Evolutionary conservation across 2,888 invertebrate genomes (phyloP).

Genomic region (Campopleginae sp.): DNA sequence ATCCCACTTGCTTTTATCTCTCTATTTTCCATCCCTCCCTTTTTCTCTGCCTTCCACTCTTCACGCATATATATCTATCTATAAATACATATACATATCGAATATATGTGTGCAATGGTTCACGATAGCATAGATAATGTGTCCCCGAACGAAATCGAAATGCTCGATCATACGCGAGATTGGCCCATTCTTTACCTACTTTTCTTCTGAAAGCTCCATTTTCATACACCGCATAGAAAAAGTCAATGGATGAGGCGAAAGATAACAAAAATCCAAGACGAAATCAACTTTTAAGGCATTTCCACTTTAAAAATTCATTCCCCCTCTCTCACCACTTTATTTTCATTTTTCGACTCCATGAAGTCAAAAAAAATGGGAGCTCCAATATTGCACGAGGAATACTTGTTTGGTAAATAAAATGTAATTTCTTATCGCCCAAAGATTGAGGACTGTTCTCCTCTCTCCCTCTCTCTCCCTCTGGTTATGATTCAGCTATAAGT

Average conservation of each 20-base stretch:
- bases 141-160: slow-evolving; percentile 75
- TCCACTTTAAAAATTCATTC: background rate
- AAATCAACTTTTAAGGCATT: slow-evolving; percentile 12
- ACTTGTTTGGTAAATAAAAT: slow-evolving; percentile 41
- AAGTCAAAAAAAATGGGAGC: background rate
- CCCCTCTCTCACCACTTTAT: background rate
- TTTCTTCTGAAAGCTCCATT: slow-evolving; percentile 72
- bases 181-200: slow-evolving; percentile 78
- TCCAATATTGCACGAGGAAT: background rate
- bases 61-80: slow-evolving; percentile 15
- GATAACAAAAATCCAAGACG: slow-evolving; percentile 1
- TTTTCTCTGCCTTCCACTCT: slow-evolving; percentile 33
- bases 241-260: slow-evolving; percentile 17
- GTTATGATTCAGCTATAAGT: too few species aligned
- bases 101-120: slow-evolving; percentile 38
- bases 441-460: background rate
- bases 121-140: slow-evolving; percentile 65
- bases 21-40: slow-evolving; percentile 46
- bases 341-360: background rate
- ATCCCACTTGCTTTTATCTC: slow-evolving; percentile 49
- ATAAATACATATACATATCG: slow-evolving; percentile 40
- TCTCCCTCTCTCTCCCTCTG: background rate
- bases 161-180: slow-evolving; percentile 81
- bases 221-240: slow-evolving; percentile 67
- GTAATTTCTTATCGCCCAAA: slow-evolving; percentile 27